A percentile compares a stretch with the other conserved stretches of the same genome.
These are phyloP conservation scores for Tinea semifulvella DNA, from an alignment of 2,888 invertebrate species.

Conservation along the genomic window DNA sequence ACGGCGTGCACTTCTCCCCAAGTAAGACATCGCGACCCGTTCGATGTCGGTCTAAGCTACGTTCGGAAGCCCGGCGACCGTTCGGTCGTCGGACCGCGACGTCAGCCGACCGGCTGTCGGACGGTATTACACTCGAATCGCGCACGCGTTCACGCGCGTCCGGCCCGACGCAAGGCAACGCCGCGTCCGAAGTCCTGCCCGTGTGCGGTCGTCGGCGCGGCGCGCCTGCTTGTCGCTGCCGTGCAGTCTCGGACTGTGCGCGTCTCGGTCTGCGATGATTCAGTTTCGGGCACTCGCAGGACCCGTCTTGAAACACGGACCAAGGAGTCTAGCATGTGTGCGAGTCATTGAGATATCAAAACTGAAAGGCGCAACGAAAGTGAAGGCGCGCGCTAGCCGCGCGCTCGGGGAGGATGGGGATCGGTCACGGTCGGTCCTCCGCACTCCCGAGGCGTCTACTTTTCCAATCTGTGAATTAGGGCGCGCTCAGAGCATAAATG, in stretches of 20 bases:
- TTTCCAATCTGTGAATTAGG: constrained; percentile 44
- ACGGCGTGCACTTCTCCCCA: constrained; percentile 37
- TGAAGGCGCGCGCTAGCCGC: constrained; percentile 45
- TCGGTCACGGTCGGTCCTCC: constrained; percentile 39
- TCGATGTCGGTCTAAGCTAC: constrained; percentile 46
- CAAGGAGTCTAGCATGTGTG: constrained; percentile 78
- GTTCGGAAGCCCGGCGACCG: constrained; percentile 28
- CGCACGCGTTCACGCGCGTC: constrained; percentile 32
- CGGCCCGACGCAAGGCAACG: constrained; percentile 31
- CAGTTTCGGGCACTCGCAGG: constrained; percentile 60
- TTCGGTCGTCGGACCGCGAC: constrained; percentile 21
- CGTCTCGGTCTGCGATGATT: constrained; percentile 36
- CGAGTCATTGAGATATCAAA: constrained; percentile 70
- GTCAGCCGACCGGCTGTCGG: constrained; percentile 23
- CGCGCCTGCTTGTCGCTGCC: constrained; percentile 25
- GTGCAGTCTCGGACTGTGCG: constrained; percentile 35
- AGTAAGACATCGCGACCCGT: constrained; percentile 66
- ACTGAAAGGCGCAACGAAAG: constrained; percentile 75
- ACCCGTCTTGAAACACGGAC: constrained; percentile 83
- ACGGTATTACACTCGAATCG: constrained; percentile 24
- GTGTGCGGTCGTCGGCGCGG: constrained; percentile 31
- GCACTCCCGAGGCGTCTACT: constrained; percentile 69
- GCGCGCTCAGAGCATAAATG: constrained; percentile 71
- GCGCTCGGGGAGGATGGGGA: constrained; percentile 53
- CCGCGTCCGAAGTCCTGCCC: constrained; percentile 29